These are phyloP conservation scores for Syndactyla subalaris DNA, from an alignment of 2,797 vertebrate genomes.

Conservation along the genomic window DNA sequence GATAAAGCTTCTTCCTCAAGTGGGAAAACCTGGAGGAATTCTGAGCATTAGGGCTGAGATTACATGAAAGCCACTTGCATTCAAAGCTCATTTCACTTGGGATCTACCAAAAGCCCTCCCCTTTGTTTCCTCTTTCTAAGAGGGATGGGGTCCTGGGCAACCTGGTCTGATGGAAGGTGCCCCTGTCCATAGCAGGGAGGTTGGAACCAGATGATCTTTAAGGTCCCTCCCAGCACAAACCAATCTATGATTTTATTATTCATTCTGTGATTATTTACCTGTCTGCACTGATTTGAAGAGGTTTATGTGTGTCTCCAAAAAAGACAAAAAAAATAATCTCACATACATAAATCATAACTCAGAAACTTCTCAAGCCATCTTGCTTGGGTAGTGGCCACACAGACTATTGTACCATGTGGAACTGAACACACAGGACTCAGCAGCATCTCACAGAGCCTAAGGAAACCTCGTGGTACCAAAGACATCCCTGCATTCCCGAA, in stretches of 20 bases:
- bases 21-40: background rate
- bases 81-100: background rate
- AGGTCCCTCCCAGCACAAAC: background rate
- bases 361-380: background rate
- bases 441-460: background rate
- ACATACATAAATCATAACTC: background rate
- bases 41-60: background rate
- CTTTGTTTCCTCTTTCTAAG: background rate
- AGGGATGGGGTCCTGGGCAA: background rate
- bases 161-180: background rate
- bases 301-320: background rate
- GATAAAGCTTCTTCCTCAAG: background rate
- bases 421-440: background rate
- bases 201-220: too few species aligned
- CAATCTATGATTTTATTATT: background rate
- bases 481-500: background rate
- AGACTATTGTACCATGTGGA: accelerated
- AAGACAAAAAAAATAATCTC: too few species aligned
- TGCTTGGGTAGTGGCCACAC: background rate
- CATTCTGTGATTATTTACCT: background rate
- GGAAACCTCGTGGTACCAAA: background rate
- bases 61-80: background rate
- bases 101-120: background rate
- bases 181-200: background rate
- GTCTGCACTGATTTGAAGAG: background rate